These are phyloP conservation scores for Allolobophora icterica DNA, from an alignment of 2,888 invertebrate genomes.

Conservation along the genomic window DNA sequence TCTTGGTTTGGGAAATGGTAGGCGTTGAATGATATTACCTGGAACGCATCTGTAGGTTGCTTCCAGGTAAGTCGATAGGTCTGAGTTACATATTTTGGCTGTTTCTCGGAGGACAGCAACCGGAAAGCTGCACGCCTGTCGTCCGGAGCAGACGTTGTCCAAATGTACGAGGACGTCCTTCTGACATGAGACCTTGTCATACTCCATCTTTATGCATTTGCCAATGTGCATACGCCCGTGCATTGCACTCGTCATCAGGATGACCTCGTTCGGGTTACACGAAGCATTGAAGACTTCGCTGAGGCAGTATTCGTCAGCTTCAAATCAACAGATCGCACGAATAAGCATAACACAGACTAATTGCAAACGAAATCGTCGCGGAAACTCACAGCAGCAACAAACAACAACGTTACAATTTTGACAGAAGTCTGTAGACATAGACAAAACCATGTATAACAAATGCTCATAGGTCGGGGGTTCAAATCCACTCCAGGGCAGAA, in stretches of 20 bases:
- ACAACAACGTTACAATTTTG: neutral
- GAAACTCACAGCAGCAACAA: neutral
- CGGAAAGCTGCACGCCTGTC: conserved; percentile 22
- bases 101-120: conserved; percentile 25
- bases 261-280: conserved; percentile 28
- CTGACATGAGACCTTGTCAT: conserved; percentile 32
- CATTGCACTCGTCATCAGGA: conserved; percentile 35
- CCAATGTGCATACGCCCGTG: conserved; percentile 34
- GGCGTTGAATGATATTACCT: conserved; percentile 12
- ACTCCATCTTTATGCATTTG: conserved; percentile 34
- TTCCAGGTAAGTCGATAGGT: conserved; percentile 35
- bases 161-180: conserved; percentile 30
- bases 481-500: too few relatives aligned
- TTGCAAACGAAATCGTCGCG: neutral
- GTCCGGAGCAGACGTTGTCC: conserved; percentile 34
- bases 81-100: conserved; percentile 29
- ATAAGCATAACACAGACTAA: neutral
- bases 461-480: too few relatives aligned
- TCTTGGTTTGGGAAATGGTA: neutral
- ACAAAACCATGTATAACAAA: too few relatives aligned
- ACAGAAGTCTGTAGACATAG: too few relatives aligned
- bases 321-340: neutral
- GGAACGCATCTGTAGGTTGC: conserved; percentile 30
- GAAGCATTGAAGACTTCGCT: conserved; percentile 35
- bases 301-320: conserved; percentile 32